These are phyloP conservation scores for Dascyllus trimaculatus DNA, from an alignment of 2,113 vertebrate genomes.

Conservation along the genomic window DNA sequence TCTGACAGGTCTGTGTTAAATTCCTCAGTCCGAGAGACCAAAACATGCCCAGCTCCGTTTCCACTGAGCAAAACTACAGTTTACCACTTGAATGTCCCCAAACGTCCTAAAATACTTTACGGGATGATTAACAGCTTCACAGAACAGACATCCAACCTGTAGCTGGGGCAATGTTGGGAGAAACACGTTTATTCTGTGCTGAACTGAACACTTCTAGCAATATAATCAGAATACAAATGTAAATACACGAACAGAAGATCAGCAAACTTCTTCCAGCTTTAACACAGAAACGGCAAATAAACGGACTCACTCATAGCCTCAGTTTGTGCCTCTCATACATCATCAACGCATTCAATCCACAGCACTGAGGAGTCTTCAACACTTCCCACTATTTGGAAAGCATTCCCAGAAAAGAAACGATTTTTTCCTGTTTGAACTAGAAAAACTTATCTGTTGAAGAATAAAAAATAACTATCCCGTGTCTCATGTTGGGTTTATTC, in stretches of 20 bases:
- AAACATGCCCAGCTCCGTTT: slow-evolving; percentile 24
- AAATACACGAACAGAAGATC: background rate
- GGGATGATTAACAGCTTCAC: background rate
- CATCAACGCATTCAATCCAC: no score
- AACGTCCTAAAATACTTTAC: background rate
- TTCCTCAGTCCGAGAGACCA: slow-evolving; percentile 50
- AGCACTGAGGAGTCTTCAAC: no score
- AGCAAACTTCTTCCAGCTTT: background rate
- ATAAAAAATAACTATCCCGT: no score
- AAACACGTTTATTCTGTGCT: slow-evolving; percentile 36
- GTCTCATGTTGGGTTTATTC: no score
- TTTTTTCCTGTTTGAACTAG: no score
- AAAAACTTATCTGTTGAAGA: no score
- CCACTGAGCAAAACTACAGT: background rate
- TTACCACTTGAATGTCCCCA: background rate
- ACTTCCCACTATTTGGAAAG: no score
- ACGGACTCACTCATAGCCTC: background rate
- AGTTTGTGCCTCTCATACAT: no score
- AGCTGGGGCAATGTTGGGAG: background rate
- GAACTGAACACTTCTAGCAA: background rate
- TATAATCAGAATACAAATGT: background rate
- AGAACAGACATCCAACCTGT: background rate
- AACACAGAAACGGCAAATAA: background rate
- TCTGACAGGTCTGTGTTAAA: slow-evolving; percentile 54
- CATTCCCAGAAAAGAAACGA: no score